Evolutionary conservation across 2,888 invertebrate genomes (phyloP).

Genomic region (Drosophila siamana): DNA sequence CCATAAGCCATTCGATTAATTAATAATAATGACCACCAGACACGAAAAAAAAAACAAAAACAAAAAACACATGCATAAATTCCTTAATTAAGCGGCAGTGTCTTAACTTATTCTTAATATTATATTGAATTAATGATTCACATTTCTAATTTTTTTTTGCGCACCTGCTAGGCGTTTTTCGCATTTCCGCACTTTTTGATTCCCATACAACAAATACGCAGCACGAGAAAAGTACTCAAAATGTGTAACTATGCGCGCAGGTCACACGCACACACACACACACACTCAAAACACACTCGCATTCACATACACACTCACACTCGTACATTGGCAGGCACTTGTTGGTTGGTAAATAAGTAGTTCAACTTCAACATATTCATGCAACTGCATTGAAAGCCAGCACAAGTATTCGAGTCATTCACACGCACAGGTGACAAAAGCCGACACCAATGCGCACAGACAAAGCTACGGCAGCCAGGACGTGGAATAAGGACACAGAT

Average conservation of each 20-base stretch:
- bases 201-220: slow-evolving; percentile 19
- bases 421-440: slow-evolving; percentile 71
- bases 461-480: slow-evolving; percentile 39
- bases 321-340: slow-evolving; percentile 16
- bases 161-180: slow-evolving; percentile 20
- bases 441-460: slow-evolving; percentile 38
- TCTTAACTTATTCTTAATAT: too few species aligned
- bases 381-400: slow-evolving; percentile 58
- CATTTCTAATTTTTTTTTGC: slow-evolving; percentile 6
- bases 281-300: background rate
- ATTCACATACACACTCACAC: slow-evolving; percentile 11
- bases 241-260: slow-evolving; percentile 35
- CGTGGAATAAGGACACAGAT: slow-evolving; percentile 19
- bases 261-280: slow-evolving; percentile 14
- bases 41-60: too few species aligned
- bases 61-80: background rate
- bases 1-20: slow-evolving; percentile 25
- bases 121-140: background rate
- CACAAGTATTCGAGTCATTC: slow-evolving; percentile 65
- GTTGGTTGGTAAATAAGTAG: slow-evolving; percentile 59
- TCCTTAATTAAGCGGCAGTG: too few species aligned
- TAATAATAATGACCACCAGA: background rate
- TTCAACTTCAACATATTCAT: slow-evolving; percentile 62
- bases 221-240: slow-evolving; percentile 25
- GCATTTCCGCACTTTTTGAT: slow-evolving; percentile 27